Conservation (phyloP, 2,113 vertebrate genomes). For the Potamarius usumacintae region DNA sequence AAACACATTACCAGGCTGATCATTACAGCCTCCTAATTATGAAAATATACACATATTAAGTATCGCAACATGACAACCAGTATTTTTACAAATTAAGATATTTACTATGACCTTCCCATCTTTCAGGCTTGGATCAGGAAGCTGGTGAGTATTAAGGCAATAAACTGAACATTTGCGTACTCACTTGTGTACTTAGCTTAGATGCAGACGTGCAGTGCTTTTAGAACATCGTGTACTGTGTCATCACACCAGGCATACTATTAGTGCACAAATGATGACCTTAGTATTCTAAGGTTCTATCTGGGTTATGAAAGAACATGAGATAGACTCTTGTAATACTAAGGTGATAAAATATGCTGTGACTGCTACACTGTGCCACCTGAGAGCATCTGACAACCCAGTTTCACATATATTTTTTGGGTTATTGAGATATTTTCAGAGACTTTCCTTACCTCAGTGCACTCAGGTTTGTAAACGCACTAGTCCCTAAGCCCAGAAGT, state of each 20-base stretch:
- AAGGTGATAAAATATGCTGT: conserved; percentile 7
- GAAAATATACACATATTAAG: conserved; percentile 44
- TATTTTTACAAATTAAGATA: conserved; percentile 19
- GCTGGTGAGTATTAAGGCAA: neutral
- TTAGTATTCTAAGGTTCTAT: neutral
- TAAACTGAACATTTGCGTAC: neutral
- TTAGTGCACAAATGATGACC: neutral
- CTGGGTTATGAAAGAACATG: neutral
- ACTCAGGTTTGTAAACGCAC: neutral
- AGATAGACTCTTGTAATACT: neutral
- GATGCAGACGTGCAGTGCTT: neutral
- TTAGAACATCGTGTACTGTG: neutral
- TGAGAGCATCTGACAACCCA: conserved; percentile 25
- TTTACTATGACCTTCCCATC: neutral
- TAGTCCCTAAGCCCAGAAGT: neutral
- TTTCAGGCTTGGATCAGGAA: conserved; percentile 3
- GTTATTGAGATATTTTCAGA: conserved; percentile 26
- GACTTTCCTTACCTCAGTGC: conserved; percentile 4
- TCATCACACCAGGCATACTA: neutral
- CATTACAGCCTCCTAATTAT: conserved; percentile 47
- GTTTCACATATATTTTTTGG: conserved; percentile 17
- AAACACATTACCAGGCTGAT: conserved; percentile 42
- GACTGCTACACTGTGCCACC: conserved; percentile 11
- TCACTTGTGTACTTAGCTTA: neutral
- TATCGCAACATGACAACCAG: conserved; percentile 37